These are phyloP conservation scores for Kryphioiulus occultus DNA, from an alignment of 2,888 invertebrate genomes.

Conservation along the genomic window DNA sequence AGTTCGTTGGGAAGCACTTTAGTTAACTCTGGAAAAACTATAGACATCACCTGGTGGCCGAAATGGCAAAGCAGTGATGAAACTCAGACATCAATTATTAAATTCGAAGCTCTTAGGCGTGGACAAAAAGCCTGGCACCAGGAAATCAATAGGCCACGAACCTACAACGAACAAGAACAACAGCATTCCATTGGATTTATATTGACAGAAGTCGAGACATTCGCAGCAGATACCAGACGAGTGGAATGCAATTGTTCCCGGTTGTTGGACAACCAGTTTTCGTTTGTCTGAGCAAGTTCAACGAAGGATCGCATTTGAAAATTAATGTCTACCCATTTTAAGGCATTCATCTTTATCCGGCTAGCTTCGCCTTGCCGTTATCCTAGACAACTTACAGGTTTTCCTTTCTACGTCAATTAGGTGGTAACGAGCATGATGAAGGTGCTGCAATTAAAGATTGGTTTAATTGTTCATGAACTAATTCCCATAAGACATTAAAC, in stretches of 20 bases:
- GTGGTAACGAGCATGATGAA: too few relatives aligned
- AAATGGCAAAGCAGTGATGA: not conserved
- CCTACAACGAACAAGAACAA: not conserved
- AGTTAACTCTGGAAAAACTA: not conserved
- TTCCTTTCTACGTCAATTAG: too few relatives aligned
- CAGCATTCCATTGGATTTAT: not conserved
- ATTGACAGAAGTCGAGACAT: not conserved
- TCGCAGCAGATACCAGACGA: not conserved
- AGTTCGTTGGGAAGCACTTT: not conserved
- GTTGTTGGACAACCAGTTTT: not conserved
- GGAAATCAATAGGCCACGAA: not conserved
- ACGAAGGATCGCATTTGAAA: too few relatives aligned
- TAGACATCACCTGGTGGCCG: not conserved
- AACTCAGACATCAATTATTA: not conserved
- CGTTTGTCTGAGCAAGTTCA: not conserved
- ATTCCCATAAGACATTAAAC: too few relatives aligned
- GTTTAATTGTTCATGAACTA: too few relatives aligned
- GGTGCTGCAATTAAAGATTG: too few relatives aligned
- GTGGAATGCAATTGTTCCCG: not conserved
- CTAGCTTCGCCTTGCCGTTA: too few relatives aligned
- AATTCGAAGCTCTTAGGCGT: not conserved
- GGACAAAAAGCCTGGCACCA: not conserved
- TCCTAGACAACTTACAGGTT: too few relatives aligned
- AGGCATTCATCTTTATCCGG: too few relatives aligned
- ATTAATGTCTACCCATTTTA: too few relatives aligned